Percentiles rank a stretch among this genome's conserved stretches.
phyloP scores from a whole-genome alignment of 2,797 vertebrate genomes.

The Enteromius anoplus region DNA sequence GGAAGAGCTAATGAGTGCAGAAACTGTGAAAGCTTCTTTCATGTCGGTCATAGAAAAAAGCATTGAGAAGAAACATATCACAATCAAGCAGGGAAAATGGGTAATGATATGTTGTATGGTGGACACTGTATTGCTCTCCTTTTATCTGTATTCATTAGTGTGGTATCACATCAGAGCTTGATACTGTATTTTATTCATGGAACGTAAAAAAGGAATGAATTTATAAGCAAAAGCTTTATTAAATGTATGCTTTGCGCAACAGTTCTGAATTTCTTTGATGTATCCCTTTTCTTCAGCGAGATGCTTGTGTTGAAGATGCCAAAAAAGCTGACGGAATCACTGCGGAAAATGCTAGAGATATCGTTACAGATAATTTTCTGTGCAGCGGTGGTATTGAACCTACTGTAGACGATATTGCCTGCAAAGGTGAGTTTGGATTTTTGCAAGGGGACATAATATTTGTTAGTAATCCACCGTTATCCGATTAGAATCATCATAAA shows the following conservation, averaged over 20 bases:
- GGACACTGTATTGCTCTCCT: not conserved
- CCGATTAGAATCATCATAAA: not conserved
- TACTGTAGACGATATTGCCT: slow-evolving; percentile 51
- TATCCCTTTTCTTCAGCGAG: slow-evolving; percentile 35
- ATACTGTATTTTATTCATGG: not conserved
- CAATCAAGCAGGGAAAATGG: slow-evolving; percentile 48
- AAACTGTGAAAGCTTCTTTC: slow-evolving; percentile 54
- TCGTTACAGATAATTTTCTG: slow-evolving; percentile 58
- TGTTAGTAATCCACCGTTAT: not conserved
- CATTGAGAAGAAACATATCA: slow-evolving; percentile 6
- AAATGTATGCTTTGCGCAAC: not conserved
- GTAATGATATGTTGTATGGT: slow-evolving; percentile 50
- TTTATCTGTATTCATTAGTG: not conserved
- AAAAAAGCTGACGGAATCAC: not conserved
- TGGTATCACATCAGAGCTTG: not conserved
- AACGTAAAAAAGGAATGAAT: not conserved
- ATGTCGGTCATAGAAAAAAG: not conserved
- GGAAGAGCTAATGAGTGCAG: slow-evolving; percentile 46
- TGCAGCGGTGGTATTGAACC: slow-evolving; percentile 59
- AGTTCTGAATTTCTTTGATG: not conserved
- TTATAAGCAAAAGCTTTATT: not conserved
- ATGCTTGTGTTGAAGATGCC: slow-evolving; percentile 57
- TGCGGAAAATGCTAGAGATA: not conserved
- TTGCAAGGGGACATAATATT: not conserved
- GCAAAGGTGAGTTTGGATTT: slow-evolving; percentile 58